A percentile compares a stretch with the other conserved stretches of the same genome.
Conservation (phyloP, 2,797 vertebrate species). For the Sebastes jordani region DNA sequence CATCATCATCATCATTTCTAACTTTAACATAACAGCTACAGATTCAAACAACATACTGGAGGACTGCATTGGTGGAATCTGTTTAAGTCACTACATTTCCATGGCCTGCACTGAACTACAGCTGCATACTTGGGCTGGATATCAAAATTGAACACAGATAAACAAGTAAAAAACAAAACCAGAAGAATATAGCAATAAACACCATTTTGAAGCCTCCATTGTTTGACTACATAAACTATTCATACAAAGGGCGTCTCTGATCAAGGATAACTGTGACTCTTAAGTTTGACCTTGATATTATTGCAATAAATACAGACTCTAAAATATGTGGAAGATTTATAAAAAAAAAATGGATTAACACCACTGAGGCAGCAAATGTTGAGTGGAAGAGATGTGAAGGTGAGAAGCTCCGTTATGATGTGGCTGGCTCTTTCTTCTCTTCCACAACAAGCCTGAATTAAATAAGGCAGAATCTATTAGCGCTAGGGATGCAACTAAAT, state of each 20-base stretch:
- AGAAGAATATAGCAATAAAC: not conserved
- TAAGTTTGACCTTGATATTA: not conserved
- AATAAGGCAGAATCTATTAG: no score
- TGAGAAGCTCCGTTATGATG: no score
- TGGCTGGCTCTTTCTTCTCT: no score
- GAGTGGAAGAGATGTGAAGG: no score
- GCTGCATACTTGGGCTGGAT: not conserved
- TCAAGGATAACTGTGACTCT: not conserved
- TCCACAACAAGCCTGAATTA: no score
- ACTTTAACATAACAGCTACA: not conserved
- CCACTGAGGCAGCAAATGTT: not conserved
- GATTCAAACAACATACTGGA: not conserved
- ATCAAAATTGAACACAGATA: not conserved
- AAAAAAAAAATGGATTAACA: not conserved
- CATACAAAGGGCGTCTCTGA: not conserved
- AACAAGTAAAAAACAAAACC: not conserved
- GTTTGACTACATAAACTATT: conserved; percentile 37
- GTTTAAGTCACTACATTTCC: not conserved
- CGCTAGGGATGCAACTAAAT: no score
- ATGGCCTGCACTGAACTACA: not conserved
- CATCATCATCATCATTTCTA: no score
- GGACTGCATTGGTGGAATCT: not conserved
- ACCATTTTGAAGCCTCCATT: conserved; percentile 2
- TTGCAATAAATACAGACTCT: not conserved
- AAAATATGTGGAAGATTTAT: conserved; percentile 4